Base-by-base conservation (phyloP, 2,888 invertebrate species). In the Apoda limacodes region DNA sequence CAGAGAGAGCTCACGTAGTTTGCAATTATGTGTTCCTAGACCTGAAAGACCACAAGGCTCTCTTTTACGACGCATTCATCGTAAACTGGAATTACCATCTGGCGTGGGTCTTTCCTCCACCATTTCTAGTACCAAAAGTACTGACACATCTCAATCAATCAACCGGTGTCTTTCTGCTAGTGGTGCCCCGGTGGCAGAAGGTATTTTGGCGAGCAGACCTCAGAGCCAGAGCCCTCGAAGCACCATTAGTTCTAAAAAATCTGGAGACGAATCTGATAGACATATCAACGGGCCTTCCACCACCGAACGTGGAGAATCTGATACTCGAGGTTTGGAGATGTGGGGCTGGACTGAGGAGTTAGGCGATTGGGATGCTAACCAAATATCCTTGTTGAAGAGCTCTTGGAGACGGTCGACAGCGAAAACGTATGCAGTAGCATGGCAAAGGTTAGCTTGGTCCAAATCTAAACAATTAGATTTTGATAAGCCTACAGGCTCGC, bases 201-300 rank as follows among this genome's bases (percentile, higher is more conserved):
- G 48, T 46, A 3, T 57, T 50, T 30, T 57, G 56, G 52, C 36
- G 45, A 29, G 32, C 52, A 9, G 53, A 57, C 23, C 41, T 56
- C 6, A 45, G 39, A 33, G n/a, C 31, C 4, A 29, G 58, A 24
- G 46, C 50, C 1, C 14, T 47, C 11, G 37, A 32, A 9, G 28
- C 43, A 4, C 49, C 48, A 2, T 25, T 44, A 9, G 32, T 30
- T 3, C 14, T 48, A 2, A 22, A 11, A 9, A 25, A 46, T 13
- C 37, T 52, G 15, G 9, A 24, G 1, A 15, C 22, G 10, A 17
- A 31, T 9, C 30, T 46, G 6, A 32, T 48, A 26, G 48, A 52
- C 30, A 37, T 34, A 5, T 14, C 39, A 13, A 46, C 44, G 2
- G 38, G 38, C 5, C 35, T 23, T 9, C 40, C 41, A 21, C 45